Evolutionary conservation across 2,113 vertebrate genomes (phyloP).

Genomic region (Notothenia rossii): DNA sequence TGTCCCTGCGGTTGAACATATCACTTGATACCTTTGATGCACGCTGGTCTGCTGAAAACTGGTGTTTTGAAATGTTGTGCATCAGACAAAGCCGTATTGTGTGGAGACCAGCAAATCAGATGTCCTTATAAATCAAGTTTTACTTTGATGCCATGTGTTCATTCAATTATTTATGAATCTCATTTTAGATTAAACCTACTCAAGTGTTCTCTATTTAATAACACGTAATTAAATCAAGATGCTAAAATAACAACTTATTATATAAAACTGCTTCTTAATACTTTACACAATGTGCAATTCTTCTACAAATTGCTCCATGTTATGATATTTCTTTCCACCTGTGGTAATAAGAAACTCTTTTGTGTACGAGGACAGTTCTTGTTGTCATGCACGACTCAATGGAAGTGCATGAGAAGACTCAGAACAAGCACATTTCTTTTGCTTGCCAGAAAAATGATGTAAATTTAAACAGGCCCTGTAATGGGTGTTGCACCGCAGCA

Average conservation of each 20-base stretch:
- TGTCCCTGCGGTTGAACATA: constrained; percentile 41
- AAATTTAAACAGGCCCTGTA: constrained; percentile 55
- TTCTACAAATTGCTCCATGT: too few species aligned
- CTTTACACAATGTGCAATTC: neutral
- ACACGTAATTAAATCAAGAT: constrained; percentile 7
- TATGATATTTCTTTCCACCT: neutral
- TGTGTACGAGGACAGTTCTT: constrained; percentile 8
- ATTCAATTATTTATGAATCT: constrained; percentile 17
- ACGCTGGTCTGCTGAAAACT: constrained; percentile 47
- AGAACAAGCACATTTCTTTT: constrained; percentile 16
- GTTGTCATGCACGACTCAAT: constrained; percentile 24
- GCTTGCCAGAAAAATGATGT: constrained; percentile 38
- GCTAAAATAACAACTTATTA: neutral
- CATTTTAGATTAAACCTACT: neutral
- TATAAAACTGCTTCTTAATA: neutral
- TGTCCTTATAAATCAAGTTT: constrained; percentile 25
- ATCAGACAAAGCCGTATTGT: constrained; percentile 42
- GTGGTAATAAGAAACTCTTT: constrained; percentile 21
- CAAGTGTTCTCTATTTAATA: neutral
- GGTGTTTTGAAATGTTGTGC: constrained; percentile 31
- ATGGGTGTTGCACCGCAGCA: constrained; percentile 45
- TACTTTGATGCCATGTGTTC: constrained; percentile 31
- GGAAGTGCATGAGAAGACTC: constrained; percentile 37
- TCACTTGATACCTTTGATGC: constrained; percentile 52
- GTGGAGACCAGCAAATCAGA: constrained; percentile 44